Evolutionary conservation across 2,888 invertebrate genomes (phyloP).

Genomic region (Hemistola chrysoprasaria): DNA sequence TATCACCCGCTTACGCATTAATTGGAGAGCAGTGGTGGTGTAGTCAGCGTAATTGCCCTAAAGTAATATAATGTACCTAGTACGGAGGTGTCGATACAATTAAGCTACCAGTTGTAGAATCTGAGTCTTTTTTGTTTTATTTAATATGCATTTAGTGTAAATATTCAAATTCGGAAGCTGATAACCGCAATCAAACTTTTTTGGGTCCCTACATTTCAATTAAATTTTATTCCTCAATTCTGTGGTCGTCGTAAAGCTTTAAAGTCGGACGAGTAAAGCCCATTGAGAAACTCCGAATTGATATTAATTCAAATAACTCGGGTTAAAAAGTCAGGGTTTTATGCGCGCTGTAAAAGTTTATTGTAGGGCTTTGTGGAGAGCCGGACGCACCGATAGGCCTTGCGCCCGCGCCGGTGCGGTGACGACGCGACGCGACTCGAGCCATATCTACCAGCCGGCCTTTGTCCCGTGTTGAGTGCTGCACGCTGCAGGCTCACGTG

Average conservation of each 20-base stretch:
- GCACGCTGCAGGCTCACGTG: constrained; percentile 20
- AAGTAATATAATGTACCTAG: constrained; percentile 12
- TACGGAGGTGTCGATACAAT: constrained; percentile 26
- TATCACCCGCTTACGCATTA: constrained; percentile 19
- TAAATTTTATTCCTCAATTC: constrained; percentile 81
- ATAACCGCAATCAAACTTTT: constrained; percentile 79
- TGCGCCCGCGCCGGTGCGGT: constrained; percentile 48
- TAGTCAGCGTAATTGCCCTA: constrained; percentile 18
- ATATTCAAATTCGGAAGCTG: constrained; percentile 82
- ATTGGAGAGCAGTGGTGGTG: constrained; percentile 23
- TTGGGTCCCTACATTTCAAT: constrained; percentile 79
- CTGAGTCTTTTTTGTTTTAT: constrained; percentile 37
- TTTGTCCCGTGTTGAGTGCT: constrained; percentile 31
- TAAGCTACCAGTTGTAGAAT: constrained; percentile 29
- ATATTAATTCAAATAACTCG: constrained; percentile 82
- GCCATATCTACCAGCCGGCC: constrained; percentile 46
- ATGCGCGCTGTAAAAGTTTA: constrained; percentile 80
- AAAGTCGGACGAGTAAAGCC: constrained; percentile 81
- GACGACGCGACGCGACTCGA: constrained; percentile 43
- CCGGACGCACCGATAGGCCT: constrained; percentile 77
- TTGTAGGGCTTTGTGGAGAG: constrained; percentile 79
- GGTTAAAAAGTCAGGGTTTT: constrained; percentile 82
- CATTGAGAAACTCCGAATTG: constrained; percentile 82
- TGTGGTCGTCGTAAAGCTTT: constrained; percentile 79
- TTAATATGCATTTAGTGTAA: constrained; percentile 66